These are phyloP conservation scores for Ceratotherium simum DNA, from an alignment of 2,113 vertebrate species.

Conservation along the genomic window DNA sequence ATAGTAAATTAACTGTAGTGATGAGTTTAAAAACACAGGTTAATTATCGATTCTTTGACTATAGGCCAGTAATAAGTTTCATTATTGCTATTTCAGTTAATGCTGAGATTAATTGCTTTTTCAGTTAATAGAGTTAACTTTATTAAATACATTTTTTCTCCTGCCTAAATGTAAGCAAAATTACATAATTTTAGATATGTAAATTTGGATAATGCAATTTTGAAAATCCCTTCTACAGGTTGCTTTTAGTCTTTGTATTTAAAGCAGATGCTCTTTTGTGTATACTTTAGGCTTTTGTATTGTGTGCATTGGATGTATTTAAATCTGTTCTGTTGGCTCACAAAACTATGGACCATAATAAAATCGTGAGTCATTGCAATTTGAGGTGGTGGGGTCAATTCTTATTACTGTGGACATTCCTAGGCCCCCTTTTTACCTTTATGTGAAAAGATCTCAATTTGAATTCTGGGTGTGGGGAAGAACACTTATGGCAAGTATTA, in stretches of 20 bases:
- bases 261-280: neutral
- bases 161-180: neutral
- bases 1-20: conserved; percentile 20
- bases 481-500: neutral
- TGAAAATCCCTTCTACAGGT: neutral
- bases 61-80: neutral
- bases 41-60: neutral
- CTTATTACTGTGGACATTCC: neutral
- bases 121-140: neutral
- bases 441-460: neutral
- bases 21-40: conserved; percentile 28
- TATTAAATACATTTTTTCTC: neutral
- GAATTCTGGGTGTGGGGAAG: neutral
- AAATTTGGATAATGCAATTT: neutral
- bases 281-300: neutral
- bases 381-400: conserved; percentile 36
- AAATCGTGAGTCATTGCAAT: neutral
- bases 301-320: neutral
- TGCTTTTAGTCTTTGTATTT: neutral
- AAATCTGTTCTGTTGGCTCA: neutral
- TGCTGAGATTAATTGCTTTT: neutral
- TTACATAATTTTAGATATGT: neutral
- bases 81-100: conserved; percentile 25
- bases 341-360: neutral
- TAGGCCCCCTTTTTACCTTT: neutral